A percentile compares a stretch with the other conserved stretches of the same genome.
Evolutionary conservation across 2,113 vertebrate species (phyloP).

Genomic region (Ophthalmolycus amberensis): DNA sequence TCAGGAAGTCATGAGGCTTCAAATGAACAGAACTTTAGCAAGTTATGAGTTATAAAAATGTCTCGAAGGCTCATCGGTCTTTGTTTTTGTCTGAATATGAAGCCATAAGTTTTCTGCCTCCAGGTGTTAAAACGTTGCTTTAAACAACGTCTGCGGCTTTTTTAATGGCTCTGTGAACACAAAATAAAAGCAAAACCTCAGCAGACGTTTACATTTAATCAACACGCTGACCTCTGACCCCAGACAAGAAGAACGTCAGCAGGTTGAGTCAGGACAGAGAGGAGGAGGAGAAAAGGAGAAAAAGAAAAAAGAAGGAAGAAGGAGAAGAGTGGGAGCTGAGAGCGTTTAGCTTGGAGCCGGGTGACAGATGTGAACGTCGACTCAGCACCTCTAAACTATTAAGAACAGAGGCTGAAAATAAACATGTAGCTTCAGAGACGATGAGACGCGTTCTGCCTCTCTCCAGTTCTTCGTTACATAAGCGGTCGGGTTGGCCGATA

Average conservation of each 20-base stretch:
- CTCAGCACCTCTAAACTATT: slow-evolving; percentile 47
- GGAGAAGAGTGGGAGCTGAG: neutral
- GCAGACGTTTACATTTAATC: slow-evolving; percentile 64
- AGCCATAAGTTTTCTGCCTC: neutral
- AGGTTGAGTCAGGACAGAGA: slow-evolving; percentile 20
- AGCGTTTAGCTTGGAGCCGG: neutral
- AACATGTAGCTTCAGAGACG: slow-evolving; percentile 62
- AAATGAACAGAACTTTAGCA: neutral
- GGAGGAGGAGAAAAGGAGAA: too few relatives aligned
- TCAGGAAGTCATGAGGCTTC: neutral
- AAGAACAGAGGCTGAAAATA: slow-evolving; percentile 65
- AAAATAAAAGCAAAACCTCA: slow-evolving; percentile 13
- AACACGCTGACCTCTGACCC: slow-evolving; percentile 54
- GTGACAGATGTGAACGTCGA: slow-evolving; percentile 59
- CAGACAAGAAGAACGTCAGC: neutral
- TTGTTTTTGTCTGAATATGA: too few relatives aligned
- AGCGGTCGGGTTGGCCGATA: slow-evolving; percentile 38
- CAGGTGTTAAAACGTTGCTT: neutral
- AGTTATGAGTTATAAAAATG: too few relatives aligned
- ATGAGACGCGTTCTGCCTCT: slow-evolving; percentile 40
- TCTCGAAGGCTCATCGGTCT: too few relatives aligned
- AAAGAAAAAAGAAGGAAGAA: too few relatives aligned
- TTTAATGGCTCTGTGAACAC: neutral
- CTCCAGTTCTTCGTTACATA: slow-evolving; percentile 60
- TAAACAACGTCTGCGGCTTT: neutral